These are phyloP conservation scores for Tolypeutes matacus DNA, from an alignment of 2,797 vertebrate genomes.

Conservation along the genomic window DNA sequence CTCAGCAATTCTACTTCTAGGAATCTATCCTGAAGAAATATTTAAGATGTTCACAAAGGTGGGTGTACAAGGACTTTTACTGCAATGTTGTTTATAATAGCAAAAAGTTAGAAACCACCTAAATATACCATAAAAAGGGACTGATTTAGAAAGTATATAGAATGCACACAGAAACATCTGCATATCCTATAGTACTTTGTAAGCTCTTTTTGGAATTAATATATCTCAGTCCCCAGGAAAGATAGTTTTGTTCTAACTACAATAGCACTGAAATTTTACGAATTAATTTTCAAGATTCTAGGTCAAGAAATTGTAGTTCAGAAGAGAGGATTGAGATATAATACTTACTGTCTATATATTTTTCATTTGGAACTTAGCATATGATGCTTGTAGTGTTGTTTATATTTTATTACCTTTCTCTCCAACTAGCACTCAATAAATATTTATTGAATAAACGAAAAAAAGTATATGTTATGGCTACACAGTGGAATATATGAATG, in stretches of 20 bases:
- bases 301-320: slow-evolving; percentile 53
- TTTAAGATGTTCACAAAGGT: slow-evolving; percentile 38
- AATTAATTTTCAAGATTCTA: slow-evolving; percentile 17
- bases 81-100: background rate
- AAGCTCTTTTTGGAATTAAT: slow-evolving; percentile 12
- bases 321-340: background rate
- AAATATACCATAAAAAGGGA: background rate
- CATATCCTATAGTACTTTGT: background rate
- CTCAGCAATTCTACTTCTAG: slow-evolving; percentile 39
- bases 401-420: slow-evolving; percentile 22
- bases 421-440: slow-evolving; percentile 23
- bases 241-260: slow-evolving; percentile 8
- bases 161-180: slow-evolving; percentile 15
- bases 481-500: background rate
- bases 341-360: background rate
- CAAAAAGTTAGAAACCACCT: background rate
- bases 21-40: slow-evolving; percentile 12
- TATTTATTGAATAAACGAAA: slow-evolving; percentile 46
- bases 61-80: slow-evolving; percentile 8
- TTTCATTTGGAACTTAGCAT: background rate
- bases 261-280: slow-evolving; percentile 53
- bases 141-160: background rate
- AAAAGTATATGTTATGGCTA: background rate
- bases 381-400: background rate
- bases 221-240: background rate